Percentiles rank a stretch among this genome's conserved stretches.
Conservation (phyloP, 2,797 vertebrate species). For the Masticophis lateralis region DNA sequence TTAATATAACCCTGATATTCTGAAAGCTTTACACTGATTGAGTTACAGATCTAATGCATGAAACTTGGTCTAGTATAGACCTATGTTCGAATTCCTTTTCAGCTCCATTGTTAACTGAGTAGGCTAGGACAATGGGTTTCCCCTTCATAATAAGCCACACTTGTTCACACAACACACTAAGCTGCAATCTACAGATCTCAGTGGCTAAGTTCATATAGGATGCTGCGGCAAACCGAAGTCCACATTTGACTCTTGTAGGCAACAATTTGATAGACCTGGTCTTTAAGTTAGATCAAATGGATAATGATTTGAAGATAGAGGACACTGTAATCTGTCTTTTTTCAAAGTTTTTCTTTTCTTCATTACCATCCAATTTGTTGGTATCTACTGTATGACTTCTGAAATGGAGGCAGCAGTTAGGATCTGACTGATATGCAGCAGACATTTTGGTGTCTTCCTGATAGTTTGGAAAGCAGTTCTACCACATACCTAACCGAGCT, state of each 20-base stretch:
- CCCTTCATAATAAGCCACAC: not conserved
- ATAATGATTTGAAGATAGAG: not conserved
- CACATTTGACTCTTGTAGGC: not conserved
- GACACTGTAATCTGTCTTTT: not conserved
- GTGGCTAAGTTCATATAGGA: not conserved
- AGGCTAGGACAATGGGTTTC: not conserved
- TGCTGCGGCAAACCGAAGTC: not conserved
- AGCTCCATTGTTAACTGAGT: not conserved
- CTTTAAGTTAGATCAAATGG: not conserved
- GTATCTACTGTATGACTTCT: not conserved
- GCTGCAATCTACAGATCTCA: not conserved
- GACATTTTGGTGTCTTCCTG: not conserved
- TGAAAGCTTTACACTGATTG: not conserved
- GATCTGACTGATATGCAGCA: not conserved
- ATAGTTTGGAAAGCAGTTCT: not conserved
- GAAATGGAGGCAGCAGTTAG: not conserved
- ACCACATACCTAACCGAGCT: not conserved
- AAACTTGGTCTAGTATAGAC: not conserved
- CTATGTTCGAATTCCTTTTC: not conserved
- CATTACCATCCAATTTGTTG: not conserved
- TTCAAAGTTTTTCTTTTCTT: not conserved
- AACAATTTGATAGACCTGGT: not conserved
- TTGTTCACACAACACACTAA: not conserved
- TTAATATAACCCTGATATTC: not conserved
- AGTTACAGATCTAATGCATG: not conserved